Evolutionary conservation across 2,888 invertebrate species (phyloP), one percentile per base, ranked within the genome.

Genomic region (Calameuta filiformis): DNA sequence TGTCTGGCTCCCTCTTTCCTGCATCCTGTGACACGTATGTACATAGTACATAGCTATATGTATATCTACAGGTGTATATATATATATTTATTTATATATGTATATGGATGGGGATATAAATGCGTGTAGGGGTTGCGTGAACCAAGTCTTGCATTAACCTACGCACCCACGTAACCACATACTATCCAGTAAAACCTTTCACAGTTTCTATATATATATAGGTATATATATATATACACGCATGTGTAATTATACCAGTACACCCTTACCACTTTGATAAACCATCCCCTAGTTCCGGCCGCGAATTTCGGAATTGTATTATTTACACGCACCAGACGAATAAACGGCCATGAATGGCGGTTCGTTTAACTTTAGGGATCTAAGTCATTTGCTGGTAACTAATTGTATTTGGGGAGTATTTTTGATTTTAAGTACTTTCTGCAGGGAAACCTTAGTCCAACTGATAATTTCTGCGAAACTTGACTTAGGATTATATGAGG

Each of bases 261-360:
- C 56, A 56, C 56, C 56, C 56, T 56, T 56, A 23, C 56, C 23
- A 56, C 56, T 56, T 56, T 56, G 56, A 56, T 56, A 56, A 56
- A 56, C 56, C 56, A 56, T 56, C 56, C 56, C 56, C 56, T 23
- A 56, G 23, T 56, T 56, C 56, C 56, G 56, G 23, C 73, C 71
- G 74, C 74, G 35, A 74, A 77, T 74, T 56, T 69, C 74, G 68
- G 73, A 73, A 78, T 77, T 76, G 31, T 35, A 35, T 79, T 79
- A 79, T 79, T 79, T 79, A 76, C 73, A 79, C 79, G 76, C 40
- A 35, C 74, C n/a, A 31, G 82, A 77, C 81, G 83, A 85, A 86
- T 86, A 82, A 85, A 84, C 84, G 80, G 80, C 83, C 84, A 86
- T 88, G 88, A 89, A 89, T 87, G 84, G 86, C 79, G 82, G 56